Evolutionary conservation across 2,888 invertebrate species (phyloP).

Genomic region (Meghimatium bilineatum): DNA sequence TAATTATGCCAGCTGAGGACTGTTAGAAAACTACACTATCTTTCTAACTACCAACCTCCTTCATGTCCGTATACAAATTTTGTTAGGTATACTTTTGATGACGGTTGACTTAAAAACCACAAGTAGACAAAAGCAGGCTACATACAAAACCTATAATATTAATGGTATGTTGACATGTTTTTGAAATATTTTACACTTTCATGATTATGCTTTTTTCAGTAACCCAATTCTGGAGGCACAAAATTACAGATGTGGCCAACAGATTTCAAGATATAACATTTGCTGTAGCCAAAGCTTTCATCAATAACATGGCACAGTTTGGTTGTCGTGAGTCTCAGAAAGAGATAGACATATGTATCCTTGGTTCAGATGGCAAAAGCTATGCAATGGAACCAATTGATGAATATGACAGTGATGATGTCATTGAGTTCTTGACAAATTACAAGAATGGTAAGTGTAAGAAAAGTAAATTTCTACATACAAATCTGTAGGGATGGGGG

Average conservation of each 20-base stretch:
- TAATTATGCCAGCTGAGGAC: too few relatives aligned
- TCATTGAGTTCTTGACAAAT: conserved; percentile 79
- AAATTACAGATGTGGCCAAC: conserved; percentile 80
- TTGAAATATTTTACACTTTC: not conserved
- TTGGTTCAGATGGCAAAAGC: conserved; percentile 63
- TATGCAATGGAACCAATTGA: conserved; percentile 80
- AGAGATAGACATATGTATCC: conserved; percentile 79
- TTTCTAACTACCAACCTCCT: too few relatives aligned
- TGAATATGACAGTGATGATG: conserved; percentile 79
- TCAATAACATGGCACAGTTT: conserved; percentile 77
- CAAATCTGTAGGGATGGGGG: too few relatives aligned
- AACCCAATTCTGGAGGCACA: conserved; percentile 79
- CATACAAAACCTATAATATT: too few relatives aligned
- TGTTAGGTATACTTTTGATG: too few relatives aligned
- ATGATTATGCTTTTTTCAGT: conserved; percentile 68
- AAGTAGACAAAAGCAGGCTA: too few relatives aligned
- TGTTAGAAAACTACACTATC: too few relatives aligned
- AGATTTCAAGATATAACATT: conserved; percentile 78
- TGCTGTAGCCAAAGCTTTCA: conserved; percentile 79
- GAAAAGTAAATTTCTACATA: not conserved
- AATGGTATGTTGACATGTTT: not conserved
- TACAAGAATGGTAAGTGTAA: conserved; percentile 76
- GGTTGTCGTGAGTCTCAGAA: conserved; percentile 79
- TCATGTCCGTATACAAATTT: too few relatives aligned
- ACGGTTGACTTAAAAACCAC: too few relatives aligned